A percentile compares a stretch with the other conserved stretches of the same genome.
Evolutionary conservation across 2,797 vertebrate species (phyloP).

Genomic region (Hypotaenidia philippensis): DNA sequence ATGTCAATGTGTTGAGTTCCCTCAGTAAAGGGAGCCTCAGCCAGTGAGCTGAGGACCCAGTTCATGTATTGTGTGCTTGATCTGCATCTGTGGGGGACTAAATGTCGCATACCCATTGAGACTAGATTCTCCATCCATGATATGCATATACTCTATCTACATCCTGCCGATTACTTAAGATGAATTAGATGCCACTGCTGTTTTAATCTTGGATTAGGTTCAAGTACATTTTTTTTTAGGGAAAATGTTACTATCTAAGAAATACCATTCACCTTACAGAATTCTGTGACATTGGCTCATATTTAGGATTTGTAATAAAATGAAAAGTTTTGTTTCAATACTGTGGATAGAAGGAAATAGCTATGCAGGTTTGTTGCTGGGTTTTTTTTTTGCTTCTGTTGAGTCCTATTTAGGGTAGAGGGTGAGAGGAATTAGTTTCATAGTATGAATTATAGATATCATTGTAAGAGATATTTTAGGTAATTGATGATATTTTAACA

Average conservation of each 20-base stretch:
- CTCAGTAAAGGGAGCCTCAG: not conserved
- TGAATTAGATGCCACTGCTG: not conserved
- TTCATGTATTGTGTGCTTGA: rapidly evolving
- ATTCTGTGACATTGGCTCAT: not conserved
- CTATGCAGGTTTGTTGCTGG: not conserved
- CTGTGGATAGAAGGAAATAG: not conserved
- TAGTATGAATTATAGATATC: not conserved
- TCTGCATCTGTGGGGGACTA: not conserved
- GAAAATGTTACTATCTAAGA: not conserved
- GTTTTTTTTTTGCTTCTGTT: not conserved
- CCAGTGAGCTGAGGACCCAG: not conserved
- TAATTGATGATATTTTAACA: not conserved
- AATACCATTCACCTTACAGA: not conserved
- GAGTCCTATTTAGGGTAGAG: not conserved
- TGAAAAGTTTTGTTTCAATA: not conserved
- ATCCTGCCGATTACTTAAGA: not conserved
- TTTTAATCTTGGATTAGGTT: not conserved
- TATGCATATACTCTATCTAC: not conserved
- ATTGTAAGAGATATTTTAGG: not conserved
- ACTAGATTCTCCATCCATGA: not conserved
- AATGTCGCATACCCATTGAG: not conserved
- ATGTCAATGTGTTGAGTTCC: not conserved
- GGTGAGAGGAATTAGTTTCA: not conserved
- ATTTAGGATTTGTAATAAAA: not conserved
- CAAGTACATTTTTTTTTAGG: not conserved